A percentile compares a stretch with the other conserved stretches of the same genome.
Conservation (phyloP, 2,888 invertebrate genomes). For the Hyalella azteca region DNA sequence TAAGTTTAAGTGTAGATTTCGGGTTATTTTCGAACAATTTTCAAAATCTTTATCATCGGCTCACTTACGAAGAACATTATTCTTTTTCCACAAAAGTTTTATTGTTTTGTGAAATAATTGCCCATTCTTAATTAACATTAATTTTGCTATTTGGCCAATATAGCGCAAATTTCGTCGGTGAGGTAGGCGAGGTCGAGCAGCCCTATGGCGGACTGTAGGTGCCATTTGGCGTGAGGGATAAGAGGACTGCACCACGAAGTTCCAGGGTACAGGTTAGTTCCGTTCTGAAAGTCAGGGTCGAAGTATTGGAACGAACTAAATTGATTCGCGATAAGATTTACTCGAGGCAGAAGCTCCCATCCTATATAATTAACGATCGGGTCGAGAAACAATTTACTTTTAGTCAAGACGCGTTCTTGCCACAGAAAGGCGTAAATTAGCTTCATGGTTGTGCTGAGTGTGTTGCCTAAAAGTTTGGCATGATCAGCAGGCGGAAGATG, state of each 20-base stretch:
- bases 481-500: not conserved
- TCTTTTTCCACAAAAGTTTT: too few species aligned
- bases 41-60: too few species aligned
- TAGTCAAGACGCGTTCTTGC: conserved; percentile 22
- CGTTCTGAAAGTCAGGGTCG: conserved; percentile 17
- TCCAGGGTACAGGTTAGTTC: not conserved
- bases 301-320: conserved; percentile 1
- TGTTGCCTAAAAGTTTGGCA: not conserved
- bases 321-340: conserved; percentile 12
- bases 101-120: too few species aligned
- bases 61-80: too few species aligned
- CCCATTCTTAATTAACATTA: too few species aligned
- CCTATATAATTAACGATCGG: conserved; percentile 18
- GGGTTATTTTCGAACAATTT: too few species aligned
- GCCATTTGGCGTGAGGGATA: conserved; percentile 36
- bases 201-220: conserved; percentile 11
- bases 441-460: not conserved
- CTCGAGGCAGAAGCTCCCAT: conserved; percentile 11
- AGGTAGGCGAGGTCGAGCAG: conserved; percentile 9
- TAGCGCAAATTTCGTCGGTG: not conserved
- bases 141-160: conserved; percentile 3
- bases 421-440: conserved; percentile 27
- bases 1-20: too few species aligned
- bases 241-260: conserved; percentile 1
- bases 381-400: not conserved